Percentiles rank a stretch among this genome's conserved stretches.
phyloP scores from a whole-genome alignment of 2,797 vertebrate genomes.

The Sphaeramia orbicularis region DNA sequence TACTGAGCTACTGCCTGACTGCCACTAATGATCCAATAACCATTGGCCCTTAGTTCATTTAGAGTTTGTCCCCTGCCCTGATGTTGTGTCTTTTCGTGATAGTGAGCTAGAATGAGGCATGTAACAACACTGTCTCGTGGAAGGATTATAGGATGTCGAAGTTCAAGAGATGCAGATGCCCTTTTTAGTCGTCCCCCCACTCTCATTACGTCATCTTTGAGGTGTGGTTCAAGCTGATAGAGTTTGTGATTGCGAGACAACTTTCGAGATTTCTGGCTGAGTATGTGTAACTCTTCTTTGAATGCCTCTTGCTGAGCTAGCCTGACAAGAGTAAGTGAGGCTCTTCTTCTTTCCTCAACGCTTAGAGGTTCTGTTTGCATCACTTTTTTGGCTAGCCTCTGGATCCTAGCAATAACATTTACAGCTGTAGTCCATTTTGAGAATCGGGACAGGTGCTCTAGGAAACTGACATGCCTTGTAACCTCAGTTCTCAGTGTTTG shows the following conservation, averaged over 20 bases:
- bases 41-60: conserved; percentile 23
- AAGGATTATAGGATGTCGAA: conserved; percentile 27
- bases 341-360: conserved; percentile 22
- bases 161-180: background rate
- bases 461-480: background rate
- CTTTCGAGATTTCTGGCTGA: conserved; percentile 6
- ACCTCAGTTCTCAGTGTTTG: conserved; percentile 17
- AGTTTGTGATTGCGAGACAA: conserved; percentile 9
- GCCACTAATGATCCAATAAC: conserved; percentile 13
- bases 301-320: conserved; percentile 28
- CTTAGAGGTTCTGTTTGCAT: background rate
- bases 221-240: conserved; percentile 13
- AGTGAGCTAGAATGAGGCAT: conserved; percentile 9
- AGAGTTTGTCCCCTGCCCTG: conserved; percentile 31
- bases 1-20: conserved; percentile 6
- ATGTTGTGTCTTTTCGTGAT: conserved; percentile 29
- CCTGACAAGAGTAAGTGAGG: background rate
- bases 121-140: conserved; percentile 13
- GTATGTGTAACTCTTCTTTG: conserved; percentile 14
- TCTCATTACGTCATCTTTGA: conserved; percentile 24
- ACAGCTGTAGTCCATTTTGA: conserved; percentile 29
- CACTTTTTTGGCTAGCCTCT: background rate
- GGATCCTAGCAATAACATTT: conserved; percentile 17
- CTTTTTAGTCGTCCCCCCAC: conserved; percentile 27
- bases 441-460: background rate